Evolutionary conservation across 2,888 invertebrate genomes (phyloP).

Genomic region (Patella caerulea): DNA sequence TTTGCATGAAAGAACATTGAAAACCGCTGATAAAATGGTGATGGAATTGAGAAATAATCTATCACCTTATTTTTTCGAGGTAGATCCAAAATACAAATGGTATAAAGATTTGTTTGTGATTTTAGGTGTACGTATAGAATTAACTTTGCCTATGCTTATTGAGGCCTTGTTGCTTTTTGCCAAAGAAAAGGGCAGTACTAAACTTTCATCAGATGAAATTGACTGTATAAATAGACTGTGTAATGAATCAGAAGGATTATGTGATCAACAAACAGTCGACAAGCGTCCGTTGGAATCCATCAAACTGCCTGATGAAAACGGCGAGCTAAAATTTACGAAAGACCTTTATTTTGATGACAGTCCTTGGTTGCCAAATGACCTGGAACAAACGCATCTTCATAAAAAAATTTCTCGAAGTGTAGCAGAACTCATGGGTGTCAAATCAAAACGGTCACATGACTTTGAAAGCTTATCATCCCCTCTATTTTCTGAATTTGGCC

Average conservation of each 20-base stretch:
- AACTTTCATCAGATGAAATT: background rate
- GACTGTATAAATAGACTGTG: background rate
- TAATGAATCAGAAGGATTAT: background rate
- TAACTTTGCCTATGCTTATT: background rate
- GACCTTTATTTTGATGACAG: constrained; percentile 50
- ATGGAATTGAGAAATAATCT: background rate
- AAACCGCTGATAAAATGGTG: background rate
- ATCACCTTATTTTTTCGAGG: background rate
- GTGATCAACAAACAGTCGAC: background rate
- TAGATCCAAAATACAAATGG: background rate
- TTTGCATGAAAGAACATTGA: background rate
- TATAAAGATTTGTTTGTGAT: background rate
- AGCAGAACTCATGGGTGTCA: constrained; percentile 46
- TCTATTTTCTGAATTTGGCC: constrained; percentile 61
- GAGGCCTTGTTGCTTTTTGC: background rate
- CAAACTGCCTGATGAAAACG: constrained; percentile 22
- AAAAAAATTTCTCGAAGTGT: constrained; percentile 42
- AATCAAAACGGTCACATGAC: constrained; percentile 27
- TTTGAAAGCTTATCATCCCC: constrained; percentile 12
- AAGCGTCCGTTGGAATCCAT: background rate
- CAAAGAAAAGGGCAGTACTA: background rate
- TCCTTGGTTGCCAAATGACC: constrained; percentile 43
- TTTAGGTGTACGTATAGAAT: background rate
- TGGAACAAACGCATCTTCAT: constrained; percentile 29
- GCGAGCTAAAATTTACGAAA: constrained; percentile 17